Evolutionary conservation across 2,888 invertebrate genomes (phyloP).

Genomic region (Himalopsyche tibetana): DNA sequence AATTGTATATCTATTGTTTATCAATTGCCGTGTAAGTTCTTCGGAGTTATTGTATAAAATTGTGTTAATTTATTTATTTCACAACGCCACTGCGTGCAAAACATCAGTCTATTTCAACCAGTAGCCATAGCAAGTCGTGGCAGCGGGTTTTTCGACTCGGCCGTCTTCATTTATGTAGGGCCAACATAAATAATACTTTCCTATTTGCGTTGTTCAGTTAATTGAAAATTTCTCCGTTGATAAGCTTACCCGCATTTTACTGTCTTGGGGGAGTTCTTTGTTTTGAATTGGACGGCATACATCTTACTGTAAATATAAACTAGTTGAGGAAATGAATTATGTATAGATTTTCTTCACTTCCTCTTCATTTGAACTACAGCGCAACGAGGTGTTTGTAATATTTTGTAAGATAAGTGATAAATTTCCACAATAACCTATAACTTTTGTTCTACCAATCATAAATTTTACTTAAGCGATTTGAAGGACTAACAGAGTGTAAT

Average conservation of each 20-base stretch:
- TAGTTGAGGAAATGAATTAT: slow-evolving; percentile 1
- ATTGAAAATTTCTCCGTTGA: slow-evolving; percentile 26
- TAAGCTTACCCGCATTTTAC: slow-evolving; percentile 30
- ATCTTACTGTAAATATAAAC: slow-evolving; percentile 23
- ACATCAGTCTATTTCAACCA: slow-evolving; percentile 11
- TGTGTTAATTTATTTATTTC: not conserved
- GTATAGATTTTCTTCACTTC: not conserved
- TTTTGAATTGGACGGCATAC: slow-evolving; percentile 34
- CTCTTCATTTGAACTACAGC: not conserved
- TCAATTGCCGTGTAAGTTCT: no score
- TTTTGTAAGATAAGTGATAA: not conserved
- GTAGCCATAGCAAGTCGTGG: slow-evolving; percentile 10
- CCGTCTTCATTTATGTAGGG: slow-evolving; percentile 27
- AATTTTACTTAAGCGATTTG: no score
- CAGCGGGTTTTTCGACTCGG: slow-evolving; percentile 26
- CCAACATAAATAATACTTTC: slow-evolving; percentile 29
- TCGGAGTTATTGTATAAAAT: no score
- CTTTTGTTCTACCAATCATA: no score
- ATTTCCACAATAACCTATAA: not conserved
- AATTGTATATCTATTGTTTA: no score
- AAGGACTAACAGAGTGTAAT: no score
- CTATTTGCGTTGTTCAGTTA: slow-evolving; percentile 34
- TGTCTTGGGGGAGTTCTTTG: slow-evolving; percentile 9
- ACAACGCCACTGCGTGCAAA: not conserved
- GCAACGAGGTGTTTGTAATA: not conserved